phyloP scores from a whole-genome alignment of 2,797 vertebrate genomes.

The Brachyrhaphis roseni region DNA sequence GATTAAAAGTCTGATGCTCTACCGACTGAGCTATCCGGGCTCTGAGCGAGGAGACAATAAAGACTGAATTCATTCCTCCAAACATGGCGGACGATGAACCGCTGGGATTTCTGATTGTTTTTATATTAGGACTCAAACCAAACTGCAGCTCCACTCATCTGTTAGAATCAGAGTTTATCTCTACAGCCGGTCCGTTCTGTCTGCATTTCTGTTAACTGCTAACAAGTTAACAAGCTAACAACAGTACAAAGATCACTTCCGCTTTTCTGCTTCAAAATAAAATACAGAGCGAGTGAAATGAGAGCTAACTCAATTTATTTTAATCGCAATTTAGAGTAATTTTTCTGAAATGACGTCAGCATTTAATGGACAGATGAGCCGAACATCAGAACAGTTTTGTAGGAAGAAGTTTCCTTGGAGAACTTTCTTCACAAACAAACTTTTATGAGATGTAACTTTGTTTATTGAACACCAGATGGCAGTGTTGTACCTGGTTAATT shows the following conservation, averaged over 20 bases:
- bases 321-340: not conserved
- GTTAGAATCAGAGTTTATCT: not conserved
- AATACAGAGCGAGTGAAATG: not conserved
- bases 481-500: no score
- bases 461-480: no score
- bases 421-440: no score
- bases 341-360: not conserved
- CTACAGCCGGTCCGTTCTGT: not conserved
- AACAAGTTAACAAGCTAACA: not conserved
- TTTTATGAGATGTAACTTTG: not conserved
- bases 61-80: not conserved
- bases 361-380: not conserved
- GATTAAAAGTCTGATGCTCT: constrained; percentile 89
- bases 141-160: not conserved
- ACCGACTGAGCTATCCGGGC: constrained; percentile 94
- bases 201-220: not conserved
- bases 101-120: no score
- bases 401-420: not conserved
- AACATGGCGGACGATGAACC: no score
- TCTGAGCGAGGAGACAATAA: accelerated
- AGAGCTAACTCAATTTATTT: not conserved
- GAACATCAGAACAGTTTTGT: not conserved
- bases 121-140: not conserved
- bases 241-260: not conserved
- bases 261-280: not conserved